Evolutionary conservation across 2,888 invertebrate genomes (phyloP), one percentile per base, ranked within the genome.

Genomic region (Hirtodrosophila histrioides): DNA sequence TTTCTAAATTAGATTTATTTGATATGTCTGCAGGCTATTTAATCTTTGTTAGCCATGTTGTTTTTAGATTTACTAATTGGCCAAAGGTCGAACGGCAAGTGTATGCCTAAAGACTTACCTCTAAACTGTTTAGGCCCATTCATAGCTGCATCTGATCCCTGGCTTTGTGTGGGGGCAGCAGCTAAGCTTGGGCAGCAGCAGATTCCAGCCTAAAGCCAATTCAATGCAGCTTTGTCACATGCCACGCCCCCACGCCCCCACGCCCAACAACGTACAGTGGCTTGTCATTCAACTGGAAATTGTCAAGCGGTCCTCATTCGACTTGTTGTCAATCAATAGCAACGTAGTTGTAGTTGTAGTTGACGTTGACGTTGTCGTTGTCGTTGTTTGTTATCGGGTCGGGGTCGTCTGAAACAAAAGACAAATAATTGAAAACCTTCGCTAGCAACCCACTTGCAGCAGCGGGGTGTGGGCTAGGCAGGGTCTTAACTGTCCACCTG

Each of bases 221-320:
- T 53, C 55, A 54, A 31, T 58, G 60, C 57, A 54, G 37, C 56
- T 60, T 56, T 53, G 76, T 70, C 72, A 75, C 76, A 66, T 75
- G 71, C 29, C 31, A 39, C 31, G 67, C 35, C 43, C n/a, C n/a
- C n/a, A n/a, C n/a, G n/a, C n/a, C n/a, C n/a, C 49, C 11, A 10
- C 40, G 10, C 29, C 41, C 39, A 51, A 24, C 49, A 27, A 36
- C 2, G 8, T 36, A 33, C 46, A 53, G 37, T 35, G 31, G 48
- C 40, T 46, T 39, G 27, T 57, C 55, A 56, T 55, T 55, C 36
- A 55, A 40, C 46, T 55, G 58, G 37, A 58, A 75, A 69, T 69
- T 58, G 58, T 58, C 10, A 54, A 64, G 31, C 62, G 49, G 10
- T 27, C 3, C 43, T 37, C 31, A 24, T 44, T 39, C 2, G 35